Evolutionary conservation across 2,888 invertebrate genomes (phyloP), one percentile per base, ranked within the genome.

Genomic region (Epinotia ramella): DNA sequence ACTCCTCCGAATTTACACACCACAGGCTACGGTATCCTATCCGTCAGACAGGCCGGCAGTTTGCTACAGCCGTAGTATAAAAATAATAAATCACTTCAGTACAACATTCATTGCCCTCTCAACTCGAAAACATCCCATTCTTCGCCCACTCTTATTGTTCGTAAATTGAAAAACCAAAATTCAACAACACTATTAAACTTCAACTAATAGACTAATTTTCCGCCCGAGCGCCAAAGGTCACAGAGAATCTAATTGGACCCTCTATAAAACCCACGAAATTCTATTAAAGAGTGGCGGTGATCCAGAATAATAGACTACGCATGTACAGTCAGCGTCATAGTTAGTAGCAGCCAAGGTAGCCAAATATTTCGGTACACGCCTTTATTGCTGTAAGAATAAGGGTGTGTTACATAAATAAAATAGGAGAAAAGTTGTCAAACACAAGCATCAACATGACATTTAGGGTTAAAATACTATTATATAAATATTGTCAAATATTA

Each of bases 201-300:
- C 18, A 68, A 68, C 67, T 68, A 68, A 68, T 57, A 49, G 60
- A 28, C 28, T 70, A 70, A 70, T 70, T 70, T 60, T 49, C 70
- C 69, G 5, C 69, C 40, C 49, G 62, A n/a, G 62, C 5, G 18
- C 3, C 49, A 57, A 49, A 44, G 62, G 70, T 60, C 70, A 49
- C 53, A 7, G 16, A n/a, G n/a, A 49, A 12, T 70, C 49, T 62
- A 62, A 70, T 70, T 70, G 70, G 46, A 28, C 60, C 62, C 60
- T 33, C 64, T 57, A 68, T 68, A 68, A 69, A 70, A 62, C 70
- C 28, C 60, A 20, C 46, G 13, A 18, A 65, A 65, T 65, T 65
- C 64, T 65, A 65, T 65, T 65, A 65, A 13, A n/a, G 46, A 46
- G 64, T 4, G 13, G 6, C 4, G 1, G 24, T 24, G 46, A 65